Evolutionary conservation across 2,113 vertebrate genomes (phyloP).

Genomic region (Camarhynchus parvulus): DNA sequence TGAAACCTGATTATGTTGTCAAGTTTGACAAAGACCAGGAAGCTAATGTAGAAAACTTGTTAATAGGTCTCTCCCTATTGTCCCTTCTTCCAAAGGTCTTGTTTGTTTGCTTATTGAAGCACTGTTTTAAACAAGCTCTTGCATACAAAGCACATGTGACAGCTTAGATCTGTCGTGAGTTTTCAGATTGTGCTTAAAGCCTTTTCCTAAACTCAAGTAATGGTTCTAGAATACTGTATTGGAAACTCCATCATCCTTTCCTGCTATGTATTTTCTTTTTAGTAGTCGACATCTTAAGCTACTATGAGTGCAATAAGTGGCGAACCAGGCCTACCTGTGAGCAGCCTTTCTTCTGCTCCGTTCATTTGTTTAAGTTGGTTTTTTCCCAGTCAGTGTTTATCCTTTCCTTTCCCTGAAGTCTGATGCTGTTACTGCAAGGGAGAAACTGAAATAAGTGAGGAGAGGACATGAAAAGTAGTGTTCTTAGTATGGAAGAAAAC

Average conservation of each 20-base stretch:
- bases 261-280: background rate
- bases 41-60: background rate
- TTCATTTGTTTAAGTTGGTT: background rate
- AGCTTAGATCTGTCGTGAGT: background rate
- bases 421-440: background rate
- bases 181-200: background rate
- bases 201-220: background rate
- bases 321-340: background rate
- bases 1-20: background rate
- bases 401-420: background rate
- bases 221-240: background rate
- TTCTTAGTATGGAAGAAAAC: background rate
- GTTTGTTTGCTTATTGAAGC: background rate
- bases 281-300: background rate
- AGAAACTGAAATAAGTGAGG: background rate
- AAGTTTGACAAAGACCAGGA: background rate
- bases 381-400: background rate
- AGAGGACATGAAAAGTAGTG: background rate
- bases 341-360: background rate
- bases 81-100: background rate
- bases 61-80: background rate
- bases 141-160: background rate
- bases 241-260: background rate
- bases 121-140: background rate
- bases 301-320: fast-evolving